A percentile compares a stretch with the other conserved stretches of the same genome.
phyloP scores from a whole-genome alignment of 2,113 vertebrate species.

The Eretmochelys imbricata region DNA sequence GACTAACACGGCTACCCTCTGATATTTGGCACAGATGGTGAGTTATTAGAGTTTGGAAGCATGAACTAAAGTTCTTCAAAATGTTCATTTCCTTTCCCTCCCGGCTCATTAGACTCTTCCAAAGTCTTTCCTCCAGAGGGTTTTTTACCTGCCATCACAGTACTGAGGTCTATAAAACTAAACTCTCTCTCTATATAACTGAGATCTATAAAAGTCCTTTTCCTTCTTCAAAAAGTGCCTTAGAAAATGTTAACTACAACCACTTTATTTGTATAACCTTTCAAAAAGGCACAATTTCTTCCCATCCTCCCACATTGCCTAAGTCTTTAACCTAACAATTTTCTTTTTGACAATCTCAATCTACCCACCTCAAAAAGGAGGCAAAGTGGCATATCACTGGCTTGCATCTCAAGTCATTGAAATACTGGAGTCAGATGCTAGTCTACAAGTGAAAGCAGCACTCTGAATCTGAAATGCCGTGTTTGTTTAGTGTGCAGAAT shows the following conservation, averaged over 20 bases:
- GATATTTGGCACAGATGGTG: not conserved
- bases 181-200: not conserved
- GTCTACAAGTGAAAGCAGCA: constrained; percentile 4
- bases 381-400: not conserved
- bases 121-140: not conserved
- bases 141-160: not conserved
- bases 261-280: not conserved
- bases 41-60: not conserved
- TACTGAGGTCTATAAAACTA: not conserved
- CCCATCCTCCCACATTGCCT: not conserved
- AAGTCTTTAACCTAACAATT: constrained; percentile 12
- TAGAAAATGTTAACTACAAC: not conserved
- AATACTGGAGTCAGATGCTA: constrained; percentile 1
- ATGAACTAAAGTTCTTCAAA: constrained; percentile 1
- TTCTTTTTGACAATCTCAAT: not conserved
- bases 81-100: not conserved
- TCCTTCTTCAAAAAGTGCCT: constrained; percentile 33
- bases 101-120: not conserved
- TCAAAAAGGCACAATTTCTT: not conserved
- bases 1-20: too few species aligned
- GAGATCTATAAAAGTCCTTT: not conserved
- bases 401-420: constrained; percentile 10
- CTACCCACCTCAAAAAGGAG: not conserved
- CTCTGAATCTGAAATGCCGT: constrained; percentile 24
- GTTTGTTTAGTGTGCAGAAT: not conserved